Evolutionary conservation across 2,797 vertebrate genomes (phyloP), one percentile per base, ranked within the genome.

Genomic region (Trachurus trachurus): DNA sequence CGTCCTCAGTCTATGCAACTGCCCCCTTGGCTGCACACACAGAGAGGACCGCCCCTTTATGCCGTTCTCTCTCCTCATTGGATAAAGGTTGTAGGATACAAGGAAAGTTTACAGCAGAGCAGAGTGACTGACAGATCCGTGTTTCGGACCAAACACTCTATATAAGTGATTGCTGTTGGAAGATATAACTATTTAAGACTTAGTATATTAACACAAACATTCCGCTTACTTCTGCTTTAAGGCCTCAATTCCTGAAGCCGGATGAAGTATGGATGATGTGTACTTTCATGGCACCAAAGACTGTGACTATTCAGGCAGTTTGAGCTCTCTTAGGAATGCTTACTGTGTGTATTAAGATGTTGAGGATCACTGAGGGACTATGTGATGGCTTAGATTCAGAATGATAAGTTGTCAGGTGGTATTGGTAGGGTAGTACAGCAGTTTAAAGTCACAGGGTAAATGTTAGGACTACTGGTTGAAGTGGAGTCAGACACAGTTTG

Each of bases 311-410:
- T 16, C 10, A 42, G 73, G 73, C 71, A 86, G 83, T 68, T 45
- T 66, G 53, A 83, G 73, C 67, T 80, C 37, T 74, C 11, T 59
- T 19, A 57, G 50, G 45, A 81, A 69, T 67, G 62, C 17, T 66
- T 56, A 58, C 26, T 60, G 40, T 81, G 16, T 34, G 4, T 1
- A 16, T 7, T 21, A 39, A 57, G 65, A 61, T 29, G 40, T 10
- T 47, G 59, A 74, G 50, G 53, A 44, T 54, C 31, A 50, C 6
- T 9, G 16, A 40, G 19, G 26, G 63, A 34, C 16, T 15, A 10
- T 6, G 15, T 10, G 21, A 63, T 2, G 19, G 5, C 8, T 6
- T 50, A 12, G 17, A 74, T 53, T 59, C 15, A 47, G 40, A 54
- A 56, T n/a, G 26, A 45, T 21, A 22, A 42, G 31, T 40, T 19